Evolutionary conservation across 2,113 vertebrate species (phyloP), one percentile per base, ranked within the genome.

Genomic region (Vireo altiloquus): DNA sequence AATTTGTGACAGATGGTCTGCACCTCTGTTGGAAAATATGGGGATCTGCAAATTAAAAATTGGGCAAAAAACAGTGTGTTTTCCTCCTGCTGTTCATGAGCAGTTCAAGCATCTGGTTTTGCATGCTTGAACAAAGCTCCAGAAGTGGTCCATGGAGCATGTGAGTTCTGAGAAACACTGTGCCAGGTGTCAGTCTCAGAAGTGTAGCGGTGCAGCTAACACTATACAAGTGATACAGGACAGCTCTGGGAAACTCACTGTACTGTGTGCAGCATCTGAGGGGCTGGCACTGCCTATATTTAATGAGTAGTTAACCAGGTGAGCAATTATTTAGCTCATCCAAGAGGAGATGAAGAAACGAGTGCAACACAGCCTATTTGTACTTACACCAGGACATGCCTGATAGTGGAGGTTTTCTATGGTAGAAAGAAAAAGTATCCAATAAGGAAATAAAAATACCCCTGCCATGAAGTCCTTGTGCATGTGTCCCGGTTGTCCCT

Each of bases 191-290:
- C 2, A 1, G 4, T 42, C 52, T 35, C 76, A 37, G 54, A 57
- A 63, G n/a, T 24, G 39, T 21, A 22, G 31, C 0, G 3, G 80
- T 39, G 44, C 70, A 64, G 70, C 40, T 35, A 33, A 14, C 39
- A 1, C 54, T 19, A 54, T 60, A 3, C 21, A 28, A 39, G 44
- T 6, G 17, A 54, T 15, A 18, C 13, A 4, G 81, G 37, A 49
- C n/a, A 84, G 64, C 21, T 15, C 65, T 53, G 44, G 14, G 23
- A 80, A 82, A 61, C 28, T 47, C 5, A 0, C 7, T 79, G 88
- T 35, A 4, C 82, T n/a, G 21, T 0, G 0, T 9, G 37, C 42
- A 1, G 1, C 6, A 28, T 74, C 71, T 8, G 0, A 35, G 44
- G 21, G 52, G 56, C 20, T 71, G 39, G 10, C 33, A 46, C 40